A percentile compares a stretch with the other conserved stretches of the same genome.
Conservation (phyloP, 2,888 invertebrate species). For the Psylliodes chrysocephalus region DNA sequence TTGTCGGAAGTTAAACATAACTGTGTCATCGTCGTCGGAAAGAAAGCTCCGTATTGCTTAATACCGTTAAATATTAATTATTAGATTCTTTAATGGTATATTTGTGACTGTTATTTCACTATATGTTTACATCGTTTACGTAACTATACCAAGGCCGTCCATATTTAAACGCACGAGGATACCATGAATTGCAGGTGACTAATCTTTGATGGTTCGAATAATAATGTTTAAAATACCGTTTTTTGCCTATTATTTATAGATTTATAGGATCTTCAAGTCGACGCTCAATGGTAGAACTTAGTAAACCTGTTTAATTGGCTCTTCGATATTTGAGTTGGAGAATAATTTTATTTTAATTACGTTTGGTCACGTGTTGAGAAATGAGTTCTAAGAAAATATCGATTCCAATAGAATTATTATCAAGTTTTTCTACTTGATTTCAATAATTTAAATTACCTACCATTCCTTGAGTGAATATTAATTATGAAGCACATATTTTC, state of each 20-base stretch:
- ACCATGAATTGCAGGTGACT: constrained; percentile 12
- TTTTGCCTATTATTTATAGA: background rate
- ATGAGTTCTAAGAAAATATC: no score
- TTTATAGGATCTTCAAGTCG: background rate
- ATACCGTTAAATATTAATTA: constrained; percentile 30
- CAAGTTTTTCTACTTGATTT: no score
- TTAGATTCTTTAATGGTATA: constrained; percentile 20
- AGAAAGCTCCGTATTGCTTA: constrained; percentile 25
- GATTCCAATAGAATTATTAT: no score
- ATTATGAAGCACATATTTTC: no score
- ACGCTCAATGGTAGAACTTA: no score
- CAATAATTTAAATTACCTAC: no score
- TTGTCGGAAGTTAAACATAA: constrained; percentile 11
- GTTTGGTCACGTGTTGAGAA: no score
- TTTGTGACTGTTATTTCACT: constrained; percentile 20
- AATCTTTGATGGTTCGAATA: background rate
- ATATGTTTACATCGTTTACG: constrained; percentile 18
- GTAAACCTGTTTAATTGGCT: no score
- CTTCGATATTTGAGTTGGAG: no score
- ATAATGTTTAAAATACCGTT: constrained; percentile 8
- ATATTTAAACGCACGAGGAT: constrained; percentile 8
- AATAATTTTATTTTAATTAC: no score
- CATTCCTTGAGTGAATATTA: no score
- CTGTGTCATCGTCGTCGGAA: constrained; percentile 17
- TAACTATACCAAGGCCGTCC: constrained; percentile 23